Evolutionary conservation across 2,888 invertebrate genomes (phyloP), one percentile per base, ranked within the genome.

Genomic region (Papilio protenor): DNA sequence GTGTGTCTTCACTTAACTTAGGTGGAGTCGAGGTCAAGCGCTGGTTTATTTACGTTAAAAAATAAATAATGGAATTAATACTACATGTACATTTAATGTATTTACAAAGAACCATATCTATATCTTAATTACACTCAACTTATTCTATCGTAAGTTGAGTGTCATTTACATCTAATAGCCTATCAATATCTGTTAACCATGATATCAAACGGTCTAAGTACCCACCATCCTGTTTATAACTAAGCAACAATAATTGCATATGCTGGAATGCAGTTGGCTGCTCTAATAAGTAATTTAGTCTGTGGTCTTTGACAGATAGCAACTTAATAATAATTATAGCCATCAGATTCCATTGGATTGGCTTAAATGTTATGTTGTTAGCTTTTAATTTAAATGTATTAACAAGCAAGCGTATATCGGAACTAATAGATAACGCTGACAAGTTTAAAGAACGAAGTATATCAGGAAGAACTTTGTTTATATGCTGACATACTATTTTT

Each of bases 301-400:
- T 83, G 57, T 84, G 86, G 82, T 94, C 90, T 78, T 90, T 86
- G 0, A 95, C 81, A 1, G 94, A 93, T 33, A 95, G 81, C 95
- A 97, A 92, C 89, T 96, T 96, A 33, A 97, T 95, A 61, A 97
- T 93, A 61, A 97, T 91, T n/a, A 97, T 91, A 5, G 96, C 95
- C 78, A 97, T 95, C 45, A 97, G 90, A 79, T 95, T 96, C 97
- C 97, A 97, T 84, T 97, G 96, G 18, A 95, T 91, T 0, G 96
- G 96, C 87, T 96, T 97, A 84, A 97, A 97, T 85, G 96, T 95
- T 52, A 97, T 96, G 86, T 97, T 97, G 82, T 96, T 94, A 1
- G 97, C 96, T 82, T 96, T 95, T 72, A 97, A 91, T 81, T 96
- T 95, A 84, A 97, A 96, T 49, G 96, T 96, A 81, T 95, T 95